Conservation (phyloP, 2,113 vertebrate species). For the Ploceus nigricollis region DNA sequence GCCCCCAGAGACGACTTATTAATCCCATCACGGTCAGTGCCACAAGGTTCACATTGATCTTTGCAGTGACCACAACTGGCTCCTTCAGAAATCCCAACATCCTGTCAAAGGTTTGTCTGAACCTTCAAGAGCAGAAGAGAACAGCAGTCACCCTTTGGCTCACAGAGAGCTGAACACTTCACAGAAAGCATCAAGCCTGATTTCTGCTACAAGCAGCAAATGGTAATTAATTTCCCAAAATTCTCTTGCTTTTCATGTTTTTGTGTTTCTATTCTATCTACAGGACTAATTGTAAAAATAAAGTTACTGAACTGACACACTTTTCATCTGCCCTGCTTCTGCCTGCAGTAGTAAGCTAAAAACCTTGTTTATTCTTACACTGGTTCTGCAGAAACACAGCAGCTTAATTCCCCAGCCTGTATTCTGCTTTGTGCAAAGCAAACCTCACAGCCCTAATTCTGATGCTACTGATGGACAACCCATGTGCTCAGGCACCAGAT, state of each 20-base stretch:
- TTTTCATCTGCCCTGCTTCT: neutral
- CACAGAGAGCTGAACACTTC: neutral
- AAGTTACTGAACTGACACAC: neutral
- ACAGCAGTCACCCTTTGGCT: neutral
- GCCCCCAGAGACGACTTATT: constrained; percentile 77
- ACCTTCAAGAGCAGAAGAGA: neutral
- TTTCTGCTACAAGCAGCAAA: neutral
- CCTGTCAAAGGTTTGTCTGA: neutral
- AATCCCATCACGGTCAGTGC: constrained; percentile 74
- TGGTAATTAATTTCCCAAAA: neutral
- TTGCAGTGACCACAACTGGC: constrained; percentile 76
- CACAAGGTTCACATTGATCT: constrained; percentile 81
- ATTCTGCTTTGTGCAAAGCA: neutral
- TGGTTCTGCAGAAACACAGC: neutral
- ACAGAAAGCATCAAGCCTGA: neutral
- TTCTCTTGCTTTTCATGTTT: neutral
- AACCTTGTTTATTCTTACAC: neutral
- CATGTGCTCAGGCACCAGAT: neutral
- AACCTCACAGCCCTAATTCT: neutral
- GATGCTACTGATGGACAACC: neutral
- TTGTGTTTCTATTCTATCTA: neutral
- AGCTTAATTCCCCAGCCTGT: neutral
- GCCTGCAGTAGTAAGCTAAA: neutral
- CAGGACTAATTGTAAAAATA: neutral
- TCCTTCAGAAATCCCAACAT: constrained; percentile 75